Evolutionary conservation across 2,113 vertebrate genomes (phyloP).

Genomic region (Triplophysa rosa): DNA sequence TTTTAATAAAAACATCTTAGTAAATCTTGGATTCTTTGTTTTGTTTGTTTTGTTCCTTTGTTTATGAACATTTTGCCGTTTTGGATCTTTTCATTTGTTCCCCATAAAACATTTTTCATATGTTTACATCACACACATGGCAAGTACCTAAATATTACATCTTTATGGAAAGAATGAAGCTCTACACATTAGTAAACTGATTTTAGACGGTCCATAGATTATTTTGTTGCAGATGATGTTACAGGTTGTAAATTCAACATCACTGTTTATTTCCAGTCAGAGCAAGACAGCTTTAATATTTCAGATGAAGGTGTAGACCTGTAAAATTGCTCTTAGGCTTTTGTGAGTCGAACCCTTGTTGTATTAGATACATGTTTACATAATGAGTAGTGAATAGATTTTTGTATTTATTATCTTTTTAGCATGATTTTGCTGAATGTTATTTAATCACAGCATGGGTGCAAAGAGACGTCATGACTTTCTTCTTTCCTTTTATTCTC

Average conservation of each 20-base stretch:
- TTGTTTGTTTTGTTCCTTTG: slow-evolving; percentile 46
- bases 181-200: neutral
- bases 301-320: neutral
- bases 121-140: neutral
- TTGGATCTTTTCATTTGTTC: too few species aligned
- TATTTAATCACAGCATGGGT: slow-evolving; percentile 19
- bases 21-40: slow-evolving; percentile 50
- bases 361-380: slow-evolving; percentile 35
- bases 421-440: slow-evolving; percentile 41
- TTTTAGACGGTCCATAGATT: slow-evolving; percentile 15
- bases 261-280: neutral
- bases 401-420: slow-evolving; percentile 29
- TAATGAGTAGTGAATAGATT: slow-evolving; percentile 21
- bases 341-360: slow-evolving; percentile 18
- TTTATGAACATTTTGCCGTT: too few species aligned
- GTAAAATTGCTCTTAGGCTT: neutral
- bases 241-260: neutral
- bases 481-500: slow-evolving; percentile 1
- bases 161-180: slow-evolving; percentile 18
- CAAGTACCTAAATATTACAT: neutral
- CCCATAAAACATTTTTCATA: neutral
- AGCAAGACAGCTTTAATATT: neutral
- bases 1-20: slow-evolving; percentile 53
- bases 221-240: slow-evolving; percentile 24
- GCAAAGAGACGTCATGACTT: slow-evolving; percentile 12